Evolutionary conservation across 2,888 invertebrate species (phyloP), one percentile per base, ranked within the genome.

Genomic region (Euplexia lucipara): DNA sequence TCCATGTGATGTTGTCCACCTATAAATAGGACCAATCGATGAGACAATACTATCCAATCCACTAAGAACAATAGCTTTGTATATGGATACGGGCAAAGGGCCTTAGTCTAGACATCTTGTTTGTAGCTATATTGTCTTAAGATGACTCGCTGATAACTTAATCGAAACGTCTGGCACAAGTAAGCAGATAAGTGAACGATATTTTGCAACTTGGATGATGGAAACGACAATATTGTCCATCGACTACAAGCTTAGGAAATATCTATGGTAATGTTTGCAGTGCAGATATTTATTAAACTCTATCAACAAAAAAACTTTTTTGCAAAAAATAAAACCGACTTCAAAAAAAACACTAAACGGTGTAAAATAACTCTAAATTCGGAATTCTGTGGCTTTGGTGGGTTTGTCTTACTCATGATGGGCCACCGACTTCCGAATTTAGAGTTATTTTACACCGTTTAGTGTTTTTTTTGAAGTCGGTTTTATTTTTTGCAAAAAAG

Each of bases 11-110:
- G 83, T 81, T 86, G 84, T 87, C 81, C 83, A 83, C 83, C 88
- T 93, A 93, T 93, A 93, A 94, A 94, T 94, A 94, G 92, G 88
- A 82, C 75, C 88, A 91, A 91, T 93, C 91, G 91, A 93, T 91
- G 92, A 92, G 90, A 94, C 92, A 94, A 92, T 92, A 89, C 91
- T 83, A 90, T 90, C 87, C 90, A 92, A 92, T 93, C 87, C 87
- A 79, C 78, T 71, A 82, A 86, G 86, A 88, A 93, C 92, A 92
- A 93, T 91, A 86, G 85, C 69, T 73, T 57, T 54, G 61, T 74
- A 81, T 84, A 86, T 79, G 80, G 81, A 83, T 82, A 82, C 76
- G 77, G 75, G 74, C 79, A 76, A 79, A 80, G 83, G 85, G 79
- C 81, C 78, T 76, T 75, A 66, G 79, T 73, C 75, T 83, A 79